A percentile compares a stretch with the other conserved stretches of the same genome.
phyloP scores from a whole-genome alignment of 2,113 vertebrate genomes.

The Phocoena sinus region DNA sequence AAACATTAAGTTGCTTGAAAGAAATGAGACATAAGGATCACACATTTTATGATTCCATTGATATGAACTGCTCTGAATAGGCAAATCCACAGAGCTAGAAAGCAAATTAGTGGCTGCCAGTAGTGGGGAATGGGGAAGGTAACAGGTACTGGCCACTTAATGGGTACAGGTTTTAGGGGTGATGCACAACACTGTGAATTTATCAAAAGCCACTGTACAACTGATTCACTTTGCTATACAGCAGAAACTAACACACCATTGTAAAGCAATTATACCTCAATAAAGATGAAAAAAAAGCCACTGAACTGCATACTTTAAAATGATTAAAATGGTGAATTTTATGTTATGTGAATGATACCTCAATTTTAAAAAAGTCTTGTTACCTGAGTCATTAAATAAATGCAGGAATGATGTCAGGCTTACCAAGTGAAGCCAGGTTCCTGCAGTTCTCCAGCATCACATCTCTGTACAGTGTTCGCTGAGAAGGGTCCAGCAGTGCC shows the following conservation, averaged over 20 bases:
- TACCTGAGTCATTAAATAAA: neutral
- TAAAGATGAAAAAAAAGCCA: neutral
- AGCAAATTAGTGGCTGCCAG: neutral
- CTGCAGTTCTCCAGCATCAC: slow-evolving; percentile 64
- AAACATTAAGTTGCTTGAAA: neutral
- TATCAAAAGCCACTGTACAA: neutral
- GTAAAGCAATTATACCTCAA: too few relatives aligned
- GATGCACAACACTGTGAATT: neutral
- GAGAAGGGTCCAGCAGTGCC: slow-evolving; percentile 40
- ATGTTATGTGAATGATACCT: neutral
- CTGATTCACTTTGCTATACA: too few relatives aligned
- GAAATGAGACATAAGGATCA: neutral
- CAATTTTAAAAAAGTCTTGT: neutral
- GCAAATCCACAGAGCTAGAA: neutral
- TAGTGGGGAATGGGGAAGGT: rapidly evolving
- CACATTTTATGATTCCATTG: neutral
- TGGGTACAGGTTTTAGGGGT: neutral
- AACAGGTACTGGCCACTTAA: neutral
- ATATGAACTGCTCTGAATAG: neutral
- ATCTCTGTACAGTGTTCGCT: slow-evolving; percentile 49
- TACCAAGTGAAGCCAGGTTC: slow-evolving; percentile 56
- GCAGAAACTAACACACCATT: too few relatives aligned
- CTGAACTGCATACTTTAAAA: neutral
- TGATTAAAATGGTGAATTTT: neutral
- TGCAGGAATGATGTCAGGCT: neutral